Evolutionary conservation across 2,113 vertebrate species (phyloP).

Genomic region (Origma solitaria): DNA sequence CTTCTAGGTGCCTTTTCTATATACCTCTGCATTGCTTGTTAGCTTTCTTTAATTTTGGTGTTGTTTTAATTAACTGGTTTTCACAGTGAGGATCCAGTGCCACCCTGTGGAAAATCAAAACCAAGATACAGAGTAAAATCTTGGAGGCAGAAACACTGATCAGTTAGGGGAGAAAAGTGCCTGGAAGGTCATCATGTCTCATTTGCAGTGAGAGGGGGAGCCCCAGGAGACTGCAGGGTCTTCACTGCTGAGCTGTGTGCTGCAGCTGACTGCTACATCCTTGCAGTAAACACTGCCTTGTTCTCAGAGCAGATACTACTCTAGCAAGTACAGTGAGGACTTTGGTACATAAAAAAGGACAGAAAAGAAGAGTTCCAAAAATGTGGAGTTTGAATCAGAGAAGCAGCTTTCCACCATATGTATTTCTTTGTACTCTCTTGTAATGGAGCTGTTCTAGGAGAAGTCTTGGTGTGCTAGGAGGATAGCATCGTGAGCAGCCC

Average conservation of each 20-base stretch:
- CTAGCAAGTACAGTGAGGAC: not conserved
- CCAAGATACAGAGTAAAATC: not conserved
- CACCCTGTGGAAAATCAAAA: slow-evolving; percentile 44
- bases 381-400: not conserved
- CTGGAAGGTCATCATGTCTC: not conserved
- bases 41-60: not conserved
- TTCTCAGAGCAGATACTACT: not conserved
- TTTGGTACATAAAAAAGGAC: not conserved
- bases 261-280: not conserved
- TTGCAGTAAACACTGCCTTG: not conserved
- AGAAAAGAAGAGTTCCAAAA: not conserved
- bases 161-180: not conserved
- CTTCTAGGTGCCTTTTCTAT: not conserved
- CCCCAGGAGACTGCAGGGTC: rapidly evolving
- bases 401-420: not conserved
- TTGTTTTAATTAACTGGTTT: not conserved
- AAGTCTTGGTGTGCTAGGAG: not conserved
- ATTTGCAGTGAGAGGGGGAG: not conserved
- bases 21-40: not conserved
- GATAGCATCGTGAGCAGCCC: not conserved
- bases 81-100: not conserved
- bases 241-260: not conserved
- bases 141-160: not conserved
- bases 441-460: not conserved
- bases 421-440: not conserved